Evolutionary conservation across 2,888 invertebrate genomes (phyloP).

Genomic region (Rugalucina vietnamica): DNA sequence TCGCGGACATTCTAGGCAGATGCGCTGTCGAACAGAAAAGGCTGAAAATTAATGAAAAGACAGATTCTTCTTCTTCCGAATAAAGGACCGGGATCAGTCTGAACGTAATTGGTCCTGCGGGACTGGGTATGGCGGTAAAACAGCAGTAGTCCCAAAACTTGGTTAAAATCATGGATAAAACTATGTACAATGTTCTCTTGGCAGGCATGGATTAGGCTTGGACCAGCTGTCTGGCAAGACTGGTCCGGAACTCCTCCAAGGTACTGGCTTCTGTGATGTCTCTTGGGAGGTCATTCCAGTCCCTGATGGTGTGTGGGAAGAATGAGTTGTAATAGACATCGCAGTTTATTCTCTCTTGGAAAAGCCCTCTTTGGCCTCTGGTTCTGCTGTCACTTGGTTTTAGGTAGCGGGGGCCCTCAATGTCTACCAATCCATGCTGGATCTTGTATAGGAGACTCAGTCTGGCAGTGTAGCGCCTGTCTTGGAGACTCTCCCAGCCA

Average conservation of each 20-base stretch:
- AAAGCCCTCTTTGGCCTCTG: neutral
- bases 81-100: neutral
- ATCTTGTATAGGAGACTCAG: neutral
- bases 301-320: slow-evolving; percentile 1
- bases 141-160: neutral
- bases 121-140: neutral
- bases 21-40: too few species aligned
- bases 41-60: too few species aligned
- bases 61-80: neutral
- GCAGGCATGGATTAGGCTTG: neutral
- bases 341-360: slow-evolving; percentile 2
- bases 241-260: neutral
- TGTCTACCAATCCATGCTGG: neutral
- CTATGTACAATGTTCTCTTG: neutral
- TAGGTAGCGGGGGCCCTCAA: too few species aligned
- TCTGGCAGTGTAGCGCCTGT: neutral
- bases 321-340: neutral
- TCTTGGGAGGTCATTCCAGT: neutral
- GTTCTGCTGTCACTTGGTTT: neutral
- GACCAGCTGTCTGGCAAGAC: neutral
- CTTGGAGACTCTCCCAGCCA: neutral
- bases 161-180: neutral
- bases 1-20: too few species aligned
- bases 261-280: neutral
- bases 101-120: slow-evolving; percentile 14